Evolutionary conservation across 2,797 vertebrate species (phyloP), one percentile per base, ranked within the genome.

Genomic region (Picus viridis): DNA sequence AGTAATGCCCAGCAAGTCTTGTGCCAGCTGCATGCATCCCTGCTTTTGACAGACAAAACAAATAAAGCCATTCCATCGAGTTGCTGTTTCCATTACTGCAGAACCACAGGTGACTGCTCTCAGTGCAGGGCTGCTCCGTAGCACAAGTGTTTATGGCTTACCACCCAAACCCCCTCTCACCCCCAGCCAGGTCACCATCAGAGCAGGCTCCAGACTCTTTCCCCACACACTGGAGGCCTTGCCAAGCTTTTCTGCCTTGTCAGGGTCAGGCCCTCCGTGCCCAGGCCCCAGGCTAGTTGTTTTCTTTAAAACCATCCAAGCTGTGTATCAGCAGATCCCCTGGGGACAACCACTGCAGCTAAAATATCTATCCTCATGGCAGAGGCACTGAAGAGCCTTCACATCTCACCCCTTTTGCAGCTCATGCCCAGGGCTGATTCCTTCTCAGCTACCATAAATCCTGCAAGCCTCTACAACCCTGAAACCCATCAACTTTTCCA

Each of bases 21-120:
- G 80, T 91, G 84, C 91, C 93, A 93, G 86, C 57, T 93, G 90
- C 90, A 86, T 96, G 89, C 94, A 81, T 57, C 78, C 43, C 76
- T 78, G 81, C 73, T 72, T 87, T 83, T 67, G 58, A 90, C 78
- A 82, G 86, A 87, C 34, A 57, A 92, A 78, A 58, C 27, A 82
- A 96, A 96, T 97, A 97, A 97, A 97, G 39, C 65, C 5, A 1
- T 89, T 73, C 58, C 41, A 86, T 5, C 7, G 9, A 86, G 34
- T 26, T 65, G 77, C 58, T 82, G 83, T 71, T 89, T 71, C 62
- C 29, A 6, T 92, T 86, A 8, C 75, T 95, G 64, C 58, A 34
- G 74, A 67, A 17, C 57, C 41, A 13, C 0, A 2, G 43, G 68
- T 7, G 16, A 11, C 61, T 58, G 11, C 57, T 80, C 75, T 18